phyloP scores from a whole-genome alignment of 1,140 invertebrate species.

The Tetramorium alpestre region DNA sequence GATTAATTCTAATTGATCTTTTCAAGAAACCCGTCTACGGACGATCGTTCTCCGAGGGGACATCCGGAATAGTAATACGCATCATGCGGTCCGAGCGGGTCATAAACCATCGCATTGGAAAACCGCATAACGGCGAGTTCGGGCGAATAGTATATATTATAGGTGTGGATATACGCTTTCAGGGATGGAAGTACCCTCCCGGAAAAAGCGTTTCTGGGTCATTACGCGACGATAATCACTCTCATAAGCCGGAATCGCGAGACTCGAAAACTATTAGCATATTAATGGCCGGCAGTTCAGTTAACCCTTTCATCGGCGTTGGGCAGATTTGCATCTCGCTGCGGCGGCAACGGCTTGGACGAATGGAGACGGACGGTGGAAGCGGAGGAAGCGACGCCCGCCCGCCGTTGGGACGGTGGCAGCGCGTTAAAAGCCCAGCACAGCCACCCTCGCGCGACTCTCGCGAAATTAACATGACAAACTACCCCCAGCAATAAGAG shows the following conservation, averaged over 20 bases:
- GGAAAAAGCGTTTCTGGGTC: constrained; percentile 86
- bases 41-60: background rate
- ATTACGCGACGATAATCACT: constrained; percentile 85
- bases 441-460: constrained; percentile 81
- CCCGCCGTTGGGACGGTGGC: constrained; percentile 78
- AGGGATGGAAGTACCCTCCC: constrained; percentile 79
- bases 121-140: constrained; percentile 58
- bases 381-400: constrained; percentile 58
- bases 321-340: constrained; percentile 84
- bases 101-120: constrained; percentile 61
- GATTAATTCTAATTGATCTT: constrained; percentile 37
- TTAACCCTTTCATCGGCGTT: constrained; percentile 86
- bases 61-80: background rate
- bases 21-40: background rate
- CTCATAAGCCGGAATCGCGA: constrained; percentile 85
- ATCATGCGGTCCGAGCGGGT: constrained; percentile 20
- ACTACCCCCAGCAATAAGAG: constrained; percentile 86
- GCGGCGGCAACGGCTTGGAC: constrained; percentile 43
- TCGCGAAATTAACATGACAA: constrained; percentile 86
- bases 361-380: constrained; percentile 65
- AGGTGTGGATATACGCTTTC: background rate
- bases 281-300: constrained; percentile 86
- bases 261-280: constrained; percentile 86
- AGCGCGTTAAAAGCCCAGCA: constrained; percentile 85
- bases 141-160: background rate